Evolutionary conservation across 1,140 invertebrate species (phyloP).

Genomic region (Drosophila ercepeae): DNA sequence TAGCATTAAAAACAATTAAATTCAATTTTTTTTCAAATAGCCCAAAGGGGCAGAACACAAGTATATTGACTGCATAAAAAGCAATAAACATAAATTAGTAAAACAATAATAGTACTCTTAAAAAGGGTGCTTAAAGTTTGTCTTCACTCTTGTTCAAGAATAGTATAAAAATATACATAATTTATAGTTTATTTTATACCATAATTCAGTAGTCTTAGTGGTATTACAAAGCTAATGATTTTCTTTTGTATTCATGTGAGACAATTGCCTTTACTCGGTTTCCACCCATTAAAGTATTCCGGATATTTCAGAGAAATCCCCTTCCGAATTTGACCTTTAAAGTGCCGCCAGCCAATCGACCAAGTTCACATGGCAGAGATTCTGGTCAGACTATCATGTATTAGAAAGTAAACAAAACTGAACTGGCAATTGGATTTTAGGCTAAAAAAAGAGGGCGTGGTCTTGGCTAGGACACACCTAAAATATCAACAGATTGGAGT

Average conservation of each 20-base stretch:
- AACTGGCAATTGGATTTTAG: conserved; percentile 46
- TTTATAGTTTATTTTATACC: background rate
- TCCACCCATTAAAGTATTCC: too few species aligned
- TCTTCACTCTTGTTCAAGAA: background rate
- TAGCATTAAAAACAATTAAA: conserved; percentile 66
- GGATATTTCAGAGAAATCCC: background rate
- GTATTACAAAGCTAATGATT: too few species aligned
- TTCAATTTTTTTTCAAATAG: conserved; percentile 56
- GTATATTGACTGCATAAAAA: conserved; percentile 58
- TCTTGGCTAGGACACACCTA: conserved; percentile 51
- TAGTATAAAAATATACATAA: background rate
- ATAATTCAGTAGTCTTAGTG: background rate
- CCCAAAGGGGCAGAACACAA: conserved; percentile 42
- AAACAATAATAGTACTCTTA: conserved; percentile 36
- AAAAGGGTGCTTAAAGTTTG: conserved; percentile 2
- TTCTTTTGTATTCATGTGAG: too few species aligned
- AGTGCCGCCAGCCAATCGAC: conserved; percentile 46
- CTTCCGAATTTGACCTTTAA: conserved; percentile 56
- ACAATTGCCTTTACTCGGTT: too few species aligned
- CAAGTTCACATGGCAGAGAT: conserved; percentile 71
- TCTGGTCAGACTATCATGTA: conserved; percentile 57
- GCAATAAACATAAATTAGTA: conserved; percentile 75
- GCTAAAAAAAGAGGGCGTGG: conserved; percentile 32
- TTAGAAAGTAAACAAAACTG: conserved; percentile 66
- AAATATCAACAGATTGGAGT: conserved; percentile 27